A percentile compares a stretch with the other conserved stretches of the same genome.
phyloP scores from a whole-genome alignment of 2,113 vertebrate genomes.

The Corythornis madagascariensis region DNA sequence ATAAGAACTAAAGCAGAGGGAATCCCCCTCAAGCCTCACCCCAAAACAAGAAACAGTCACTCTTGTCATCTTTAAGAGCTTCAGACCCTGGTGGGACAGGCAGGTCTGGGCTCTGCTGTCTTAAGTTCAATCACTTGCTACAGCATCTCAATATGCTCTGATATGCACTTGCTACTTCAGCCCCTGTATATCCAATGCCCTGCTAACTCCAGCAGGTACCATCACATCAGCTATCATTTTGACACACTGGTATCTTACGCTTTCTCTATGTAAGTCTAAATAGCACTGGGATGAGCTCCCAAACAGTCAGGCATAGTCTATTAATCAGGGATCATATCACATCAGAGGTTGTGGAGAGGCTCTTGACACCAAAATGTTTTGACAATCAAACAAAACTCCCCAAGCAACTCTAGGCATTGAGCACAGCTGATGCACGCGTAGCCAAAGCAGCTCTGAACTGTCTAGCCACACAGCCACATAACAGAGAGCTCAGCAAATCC shows the following conservation, averaged over 20 bases:
- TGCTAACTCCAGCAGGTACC: not conserved
- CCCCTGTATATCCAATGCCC: not conserved
- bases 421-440: not conserved
- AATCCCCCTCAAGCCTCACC: not conserved
- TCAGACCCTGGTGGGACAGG: not conserved
- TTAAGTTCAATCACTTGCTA: not conserved
- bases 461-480: not conserved
- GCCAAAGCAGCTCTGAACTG: conserved; percentile 27
- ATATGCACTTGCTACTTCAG: not conserved
- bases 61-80: not conserved
- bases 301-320: not conserved
- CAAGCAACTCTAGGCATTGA: not conserved
- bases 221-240: not conserved
- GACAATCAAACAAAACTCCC: conserved; percentile 49
- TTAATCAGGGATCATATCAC: not conserved
- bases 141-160: not conserved
- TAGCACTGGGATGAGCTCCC: not conserved
- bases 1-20: not conserved
- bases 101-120: not conserved
- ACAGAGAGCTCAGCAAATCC: conserved; percentile 32
- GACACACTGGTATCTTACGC: not conserved
- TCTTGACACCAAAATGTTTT: conserved; percentile 47
- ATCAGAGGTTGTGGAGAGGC: not conserved
- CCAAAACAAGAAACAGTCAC: not conserved
- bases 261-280: not conserved